phyloP scores from a whole-genome alignment of 2,888 invertebrate genomes.

The Podotricha telesiphe region DNA sequence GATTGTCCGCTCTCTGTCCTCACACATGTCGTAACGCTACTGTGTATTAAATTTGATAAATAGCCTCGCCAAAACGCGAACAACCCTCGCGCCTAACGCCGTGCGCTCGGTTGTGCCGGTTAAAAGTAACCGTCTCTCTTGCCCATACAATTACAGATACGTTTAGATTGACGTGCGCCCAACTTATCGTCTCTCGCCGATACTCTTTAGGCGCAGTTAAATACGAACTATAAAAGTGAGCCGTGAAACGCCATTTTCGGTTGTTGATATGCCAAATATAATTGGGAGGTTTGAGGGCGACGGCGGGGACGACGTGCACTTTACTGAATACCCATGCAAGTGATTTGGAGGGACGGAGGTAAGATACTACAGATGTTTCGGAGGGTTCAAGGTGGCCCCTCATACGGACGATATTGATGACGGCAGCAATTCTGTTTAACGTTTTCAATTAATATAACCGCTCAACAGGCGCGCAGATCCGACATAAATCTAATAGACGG shows the following conservation, averaged over 20 bases:
- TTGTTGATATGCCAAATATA: constrained; percentile 48
- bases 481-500: constrained; percentile 32
- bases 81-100: constrained; percentile 80
- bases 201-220: constrained; percentile 42
- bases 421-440: constrained; percentile 71
- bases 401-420: constrained; percentile 65
- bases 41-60: constrained; percentile 82
- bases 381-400: constrained; percentile 51
- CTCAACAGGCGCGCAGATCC: constrained; percentile 48
- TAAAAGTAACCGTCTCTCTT: constrained; percentile 49
- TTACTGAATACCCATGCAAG: constrained; percentile 75
- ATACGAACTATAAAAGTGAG: constrained; percentile 46
- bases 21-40: constrained; percentile 79
- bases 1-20: constrained; percentile 69
- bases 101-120: constrained; percentile 49
- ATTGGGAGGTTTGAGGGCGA: constrained; percentile 66
- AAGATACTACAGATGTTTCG: constrained; percentile 80
- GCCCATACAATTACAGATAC: constrained; percentile 37
- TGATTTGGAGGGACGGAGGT: constrained; percentile 75
- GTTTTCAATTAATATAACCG: constrained; percentile 79
- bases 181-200: constrained; percentile 65
- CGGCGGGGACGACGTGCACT: constrained; percentile 74
- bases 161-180: constrained; percentile 48
- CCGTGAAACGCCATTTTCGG: constrained; percentile 49
- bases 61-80: constrained; percentile 81